Base-by-base conservation (phyloP, 1,140 invertebrate species). In the Onthophagus taurus region DNA sequence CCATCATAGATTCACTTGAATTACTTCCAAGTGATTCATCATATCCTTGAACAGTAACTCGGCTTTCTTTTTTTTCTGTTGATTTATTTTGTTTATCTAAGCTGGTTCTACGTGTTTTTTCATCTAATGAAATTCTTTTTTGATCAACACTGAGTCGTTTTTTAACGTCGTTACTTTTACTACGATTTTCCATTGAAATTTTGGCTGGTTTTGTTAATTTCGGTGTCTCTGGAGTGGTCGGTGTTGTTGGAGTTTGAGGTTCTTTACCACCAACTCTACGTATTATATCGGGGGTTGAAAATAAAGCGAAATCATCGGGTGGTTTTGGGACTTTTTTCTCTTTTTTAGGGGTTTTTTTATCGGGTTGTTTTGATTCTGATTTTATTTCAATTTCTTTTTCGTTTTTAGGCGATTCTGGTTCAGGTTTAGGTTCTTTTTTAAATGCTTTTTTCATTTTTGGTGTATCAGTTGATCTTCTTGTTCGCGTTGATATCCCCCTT, bases 201-300 rank as follows among this genome's bases (percentile, higher is more conserved):
- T 42, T 68, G 14, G 55, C 54, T 31, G 49, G 51, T 42, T 57
- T 56, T 16, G 24, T 49, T 31, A 51, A 50, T 56, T 35, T 55
- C 47, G 45, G 34, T 52, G 56, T 65, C 51, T 57, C 47, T 47
- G 43, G 48, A 41, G 55, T 44, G 50, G 50, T 30, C 16, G 50
- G 50, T 44, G 61, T 53, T 56, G 60, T 33, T 39, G 60, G 9
- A 50, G 68, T 70, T 31, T 68, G 66, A 6, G 53, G 18, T 41
- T 57, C 57, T 51, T 69, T 80, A 55, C 58, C 58, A 46, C 68
- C 67, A 21, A 83, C 78, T 49, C 80, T 70, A 50, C 80, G 68
- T 36, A 86, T 83, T 44, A 85, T 81, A 68, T 85, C 83, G 6
- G 83, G 83, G 31, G 81, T 78, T 9, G 82, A 84, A 57, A 85